Evolutionary conservation across 2,797 vertebrate genomes (phyloP).

Genomic region (Pseudomugil gertrudae): DNA sequence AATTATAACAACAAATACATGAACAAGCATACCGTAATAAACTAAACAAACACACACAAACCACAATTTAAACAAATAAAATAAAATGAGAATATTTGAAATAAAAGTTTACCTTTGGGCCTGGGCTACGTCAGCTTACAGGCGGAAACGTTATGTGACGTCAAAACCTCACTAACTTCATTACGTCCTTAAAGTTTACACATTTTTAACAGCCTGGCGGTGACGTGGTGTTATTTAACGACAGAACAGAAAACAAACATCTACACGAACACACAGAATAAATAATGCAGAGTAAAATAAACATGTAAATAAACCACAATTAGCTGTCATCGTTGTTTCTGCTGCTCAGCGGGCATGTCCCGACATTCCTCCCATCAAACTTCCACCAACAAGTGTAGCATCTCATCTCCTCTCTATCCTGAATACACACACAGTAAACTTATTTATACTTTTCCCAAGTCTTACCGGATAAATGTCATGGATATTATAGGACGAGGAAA

Average conservation of each 20-base stretch:
- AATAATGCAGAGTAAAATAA: not conserved
- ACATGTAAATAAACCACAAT: not conserved
- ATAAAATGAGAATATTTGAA: too few relatives aligned
- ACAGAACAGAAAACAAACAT: not conserved
- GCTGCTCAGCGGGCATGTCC: conserved; percentile 65
- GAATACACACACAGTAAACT: not conserved
- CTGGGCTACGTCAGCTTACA: not conserved
- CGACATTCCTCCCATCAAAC: conserved; percentile 62
- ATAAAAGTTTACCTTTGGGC: too few relatives aligned
- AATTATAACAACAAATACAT: not conserved
- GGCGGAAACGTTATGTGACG: conserved; percentile 19
- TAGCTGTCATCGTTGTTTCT: conserved; percentile 48
- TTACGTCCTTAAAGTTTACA: not conserved
- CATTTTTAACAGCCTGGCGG: not conserved
- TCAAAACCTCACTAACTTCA: not conserved
- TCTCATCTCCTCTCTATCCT: conserved; percentile 4
- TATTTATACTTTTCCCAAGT: not conserved
- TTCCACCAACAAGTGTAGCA: conserved; percentile 14
- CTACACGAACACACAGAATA: not conserved
- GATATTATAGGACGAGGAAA: conserved; percentile 58
- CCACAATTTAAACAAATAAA: too few relatives aligned
- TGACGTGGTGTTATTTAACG: not conserved
- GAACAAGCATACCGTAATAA: not conserved
- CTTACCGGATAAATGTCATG: conserved; percentile 81
- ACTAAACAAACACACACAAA: not conserved